Evolutionary conservation across 2,888 invertebrate genomes (phyloP).

Genomic region (Selenia dentaria): DNA sequence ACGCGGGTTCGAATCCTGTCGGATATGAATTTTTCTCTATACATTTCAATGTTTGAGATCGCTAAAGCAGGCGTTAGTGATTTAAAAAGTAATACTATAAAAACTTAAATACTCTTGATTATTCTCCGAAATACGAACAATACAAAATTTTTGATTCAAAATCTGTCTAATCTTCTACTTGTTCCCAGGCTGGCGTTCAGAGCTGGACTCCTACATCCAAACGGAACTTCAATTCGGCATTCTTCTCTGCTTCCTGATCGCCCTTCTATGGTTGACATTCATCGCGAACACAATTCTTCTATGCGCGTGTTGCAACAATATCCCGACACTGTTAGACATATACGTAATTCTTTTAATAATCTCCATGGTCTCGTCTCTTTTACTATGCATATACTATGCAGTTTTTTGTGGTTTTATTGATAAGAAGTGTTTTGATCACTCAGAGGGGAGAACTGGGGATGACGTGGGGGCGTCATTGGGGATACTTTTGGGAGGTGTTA

Average conservation of each 20-base stretch:
- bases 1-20: too few relatives aligned
- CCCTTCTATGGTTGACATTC: conserved; percentile 17
- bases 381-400: conserved; percentile 3
- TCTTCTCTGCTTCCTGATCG: conserved; percentile 3
- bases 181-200: conserved; percentile 17
- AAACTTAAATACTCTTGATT: too few relatives aligned
- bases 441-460: background rate
- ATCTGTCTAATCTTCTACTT: too few relatives aligned
- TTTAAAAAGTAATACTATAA: too few relatives aligned
- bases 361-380: background rate
- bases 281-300: conserved; percentile 7
- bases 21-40: too few relatives aligned
- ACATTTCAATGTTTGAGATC: too few relatives aligned
- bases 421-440: conserved; percentile 20
- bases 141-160: too few relatives aligned
- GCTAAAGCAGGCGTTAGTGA: too few relatives aligned
- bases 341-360: conserved; percentile 1
- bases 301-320: background rate
- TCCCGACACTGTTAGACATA: background rate
- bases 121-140: too few relatives aligned
- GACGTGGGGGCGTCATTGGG: conserved; percentile 8
- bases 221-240: conserved; percentile 10
- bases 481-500: background rate
- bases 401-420: conserved; percentile 18
- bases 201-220: conserved; percentile 8